Evolutionary conservation across 2,113 vertebrate genomes (phyloP), one percentile per base, ranked within the genome.

Genomic region (Ariopsis seemanni): DNA sequence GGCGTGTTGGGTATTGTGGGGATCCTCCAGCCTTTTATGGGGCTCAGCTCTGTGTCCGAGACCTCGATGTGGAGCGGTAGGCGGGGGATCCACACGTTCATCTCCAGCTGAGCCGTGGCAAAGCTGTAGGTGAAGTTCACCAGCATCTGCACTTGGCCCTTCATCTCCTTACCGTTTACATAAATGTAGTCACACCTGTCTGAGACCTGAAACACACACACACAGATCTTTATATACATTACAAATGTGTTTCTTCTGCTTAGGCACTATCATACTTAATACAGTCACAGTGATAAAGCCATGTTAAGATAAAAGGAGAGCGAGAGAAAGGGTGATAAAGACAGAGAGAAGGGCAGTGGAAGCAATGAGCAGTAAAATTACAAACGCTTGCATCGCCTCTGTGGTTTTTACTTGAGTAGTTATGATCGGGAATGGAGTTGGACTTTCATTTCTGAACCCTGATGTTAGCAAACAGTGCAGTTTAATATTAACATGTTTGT

Each of bases 81-180:
- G 18, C 97, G 96, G 9, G 98, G 98, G 84, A 96, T 97, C 98
- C 98, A 99, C 91, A 99, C 97, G 0, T 95, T 96, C 85, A 99
- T 91, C 86, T 95, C 95, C 94, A 99, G 95, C 58, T 96, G 96
- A 62, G 97, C 95, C 0, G 94, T 96, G 91, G 99, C 95, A 90
- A 98, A 95, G 90, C 96, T 96, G 60, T 97, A 97, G 0, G 97
- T 98, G 95, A 99, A 99, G 93, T 97, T 98, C 94, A 99, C 97
- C 42, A 94, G 91, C 0, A 95, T 97, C 0, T 94, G 95, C 93
- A 96, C 94, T 91, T 95, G 96, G 91, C 98, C 97, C 88, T 96
- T 98, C 95, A 97, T 97, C 94, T 99, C 98, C 90, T 98, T 99
- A 89, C 98, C 98, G 0, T 97, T 99, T 92, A 99, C 98, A 58